Conservation (phyloP, 2,113 vertebrate species). For the Vidua chalybeata region DNA sequence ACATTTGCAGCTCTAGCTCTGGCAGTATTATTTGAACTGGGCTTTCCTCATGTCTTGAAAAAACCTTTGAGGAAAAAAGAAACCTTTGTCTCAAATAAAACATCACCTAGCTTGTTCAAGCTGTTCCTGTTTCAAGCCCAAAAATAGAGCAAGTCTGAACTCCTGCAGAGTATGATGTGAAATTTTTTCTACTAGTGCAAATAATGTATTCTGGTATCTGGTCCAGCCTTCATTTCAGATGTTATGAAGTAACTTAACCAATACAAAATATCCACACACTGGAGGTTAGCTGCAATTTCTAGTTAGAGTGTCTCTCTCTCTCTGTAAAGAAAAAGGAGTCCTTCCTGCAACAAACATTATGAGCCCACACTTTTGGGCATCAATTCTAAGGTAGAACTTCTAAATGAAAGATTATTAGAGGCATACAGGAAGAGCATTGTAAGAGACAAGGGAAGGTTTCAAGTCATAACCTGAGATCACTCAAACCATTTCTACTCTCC, state of each 20-base stretch:
- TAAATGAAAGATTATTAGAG: background rate
- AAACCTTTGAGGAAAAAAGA: slow-evolving; percentile 31
- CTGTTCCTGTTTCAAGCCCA: background rate
- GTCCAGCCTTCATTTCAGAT: background rate
- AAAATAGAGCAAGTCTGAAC: slow-evolving; percentile 18
- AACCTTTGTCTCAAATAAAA: slow-evolving; percentile 43
- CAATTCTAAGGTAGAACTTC: background rate
- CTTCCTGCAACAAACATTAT: background rate
- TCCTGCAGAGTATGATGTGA: background rate
- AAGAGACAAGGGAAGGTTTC: background rate
- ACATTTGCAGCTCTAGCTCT: background rate
- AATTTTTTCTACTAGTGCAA: slow-evolving; percentile 24
- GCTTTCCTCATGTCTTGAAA: background rate
- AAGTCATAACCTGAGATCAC: background rate
- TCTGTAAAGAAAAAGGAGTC: background rate
- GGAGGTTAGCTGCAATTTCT: background rate
- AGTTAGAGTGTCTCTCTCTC: background rate
- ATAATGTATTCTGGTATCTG: background rate
- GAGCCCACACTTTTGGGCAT: background rate
- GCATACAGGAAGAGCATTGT: background rate
- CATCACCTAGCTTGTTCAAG: background rate
- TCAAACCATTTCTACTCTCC: background rate
- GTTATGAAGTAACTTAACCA: background rate
- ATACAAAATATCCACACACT: background rate
- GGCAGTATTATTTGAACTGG: background rate